These are phyloP conservation scores for Esox masquinongy DNA, from an alignment of 2,797 vertebrate species.

Conservation along the genomic window DNA sequence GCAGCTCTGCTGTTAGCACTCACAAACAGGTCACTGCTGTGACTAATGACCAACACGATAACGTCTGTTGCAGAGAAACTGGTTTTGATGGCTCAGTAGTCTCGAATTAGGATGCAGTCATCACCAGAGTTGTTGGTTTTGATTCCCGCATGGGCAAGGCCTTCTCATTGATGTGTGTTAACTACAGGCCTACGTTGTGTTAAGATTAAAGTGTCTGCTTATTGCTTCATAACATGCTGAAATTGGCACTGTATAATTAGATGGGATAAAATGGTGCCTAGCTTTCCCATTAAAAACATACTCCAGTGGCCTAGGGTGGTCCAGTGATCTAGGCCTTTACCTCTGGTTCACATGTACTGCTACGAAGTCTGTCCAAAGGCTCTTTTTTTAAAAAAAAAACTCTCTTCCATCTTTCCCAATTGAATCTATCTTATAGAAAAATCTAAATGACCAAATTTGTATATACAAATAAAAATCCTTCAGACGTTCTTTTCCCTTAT, in stretches of 20 bases:
- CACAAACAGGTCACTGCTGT: constrained; percentile 7
- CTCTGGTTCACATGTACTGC: no score
- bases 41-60: constrained; percentile 19
- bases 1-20: constrained; percentile 19
- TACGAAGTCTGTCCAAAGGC: no score
- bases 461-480: no score
- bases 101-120: not conserved
- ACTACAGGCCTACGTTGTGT: not conserved
- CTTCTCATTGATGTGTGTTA: not conserved
- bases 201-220: not conserved
- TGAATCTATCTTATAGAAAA: no score
- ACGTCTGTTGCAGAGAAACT: not conserved
- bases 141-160: not conserved
- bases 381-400: no score
- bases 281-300: no score
- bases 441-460: no score
- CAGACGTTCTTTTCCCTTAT: no score
- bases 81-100: not conserved
- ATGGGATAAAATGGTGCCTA: not conserved
- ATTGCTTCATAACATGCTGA: not conserved
- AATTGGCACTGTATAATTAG: not conserved
- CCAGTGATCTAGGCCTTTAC: no score
- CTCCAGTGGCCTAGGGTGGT: no score
- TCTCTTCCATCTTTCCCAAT: no score
- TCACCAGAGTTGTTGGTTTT: not conserved